Conservation (phyloP, 2,113 vertebrate genomes). For the Brienomyrus brachyistius region DNA sequence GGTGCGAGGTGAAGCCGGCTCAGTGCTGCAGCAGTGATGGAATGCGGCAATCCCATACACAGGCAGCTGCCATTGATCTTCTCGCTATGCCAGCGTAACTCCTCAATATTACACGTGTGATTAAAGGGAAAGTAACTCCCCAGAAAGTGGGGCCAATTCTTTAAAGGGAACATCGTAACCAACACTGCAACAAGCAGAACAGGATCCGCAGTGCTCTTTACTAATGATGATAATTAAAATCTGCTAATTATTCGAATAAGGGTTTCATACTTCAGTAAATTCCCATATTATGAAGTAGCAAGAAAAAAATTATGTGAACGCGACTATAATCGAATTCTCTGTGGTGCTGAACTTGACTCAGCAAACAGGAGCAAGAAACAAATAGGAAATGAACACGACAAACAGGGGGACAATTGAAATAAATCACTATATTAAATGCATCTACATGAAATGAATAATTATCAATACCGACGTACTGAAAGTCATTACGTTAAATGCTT, state of each 20-base stretch:
- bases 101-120: neutral
- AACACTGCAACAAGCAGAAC: neutral
- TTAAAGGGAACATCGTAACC: neutral
- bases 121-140: neutral
- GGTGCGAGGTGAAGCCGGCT: neutral
- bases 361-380: neutral
- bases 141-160: neutral
- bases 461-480: neutral
- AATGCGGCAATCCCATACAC: neutral
- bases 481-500: neutral
- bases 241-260: constrained; percentile 2
- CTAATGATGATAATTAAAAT: constrained; percentile 7
- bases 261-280: neutral
- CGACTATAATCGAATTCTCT: neutral
- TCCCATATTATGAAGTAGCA: neutral
- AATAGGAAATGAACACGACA: neutral
- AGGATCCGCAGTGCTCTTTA: no score
- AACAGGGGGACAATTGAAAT: neutral
- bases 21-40: neutral
- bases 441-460: constrained; percentile 9
- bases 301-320: neutral
- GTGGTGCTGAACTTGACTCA: neutral
- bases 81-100: neutral
- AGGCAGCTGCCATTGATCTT: neutral
- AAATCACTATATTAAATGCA: neutral